phyloP scores from a whole-genome alignment of 1,140 invertebrate species.

The Calliopsis andreniformis region DNA sequence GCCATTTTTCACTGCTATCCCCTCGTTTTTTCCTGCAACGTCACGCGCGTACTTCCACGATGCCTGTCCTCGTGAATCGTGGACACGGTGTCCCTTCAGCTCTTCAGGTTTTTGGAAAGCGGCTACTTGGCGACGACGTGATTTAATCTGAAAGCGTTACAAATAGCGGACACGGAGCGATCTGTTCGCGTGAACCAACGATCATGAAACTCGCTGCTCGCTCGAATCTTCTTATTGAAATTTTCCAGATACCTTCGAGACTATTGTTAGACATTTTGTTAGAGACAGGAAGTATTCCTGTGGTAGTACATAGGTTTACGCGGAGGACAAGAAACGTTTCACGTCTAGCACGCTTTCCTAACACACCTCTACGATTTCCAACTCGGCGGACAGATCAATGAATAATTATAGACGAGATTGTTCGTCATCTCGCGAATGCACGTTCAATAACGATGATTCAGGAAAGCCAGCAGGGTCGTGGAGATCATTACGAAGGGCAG shows the following conservation, averaged over 20 bases:
- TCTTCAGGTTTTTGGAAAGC: constrained; percentile 12
- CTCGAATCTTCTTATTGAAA: constrained; percentile 8
- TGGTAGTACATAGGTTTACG: no score
- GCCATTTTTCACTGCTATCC: constrained; percentile 16
- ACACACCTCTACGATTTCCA: not conserved
- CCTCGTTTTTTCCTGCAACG: not conserved
- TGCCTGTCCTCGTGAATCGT: not conserved
- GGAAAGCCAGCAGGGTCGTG: constrained; percentile 77
- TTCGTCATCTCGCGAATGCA: constrained; percentile 12
- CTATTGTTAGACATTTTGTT: no score
- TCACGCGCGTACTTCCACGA: constrained; percentile 17
- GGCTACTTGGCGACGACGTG: not conserved
- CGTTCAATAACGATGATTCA: constrained; percentile 77
- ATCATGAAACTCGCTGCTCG: not conserved
- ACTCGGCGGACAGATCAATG: no score
- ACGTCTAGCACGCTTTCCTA: not conserved
- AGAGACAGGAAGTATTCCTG: no score
- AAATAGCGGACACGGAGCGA: not conserved
- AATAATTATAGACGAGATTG: constrained; percentile 9
- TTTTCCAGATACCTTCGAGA: no score
- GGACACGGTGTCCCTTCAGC: no score
- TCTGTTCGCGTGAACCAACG: not conserved
- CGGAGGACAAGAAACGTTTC: no score
- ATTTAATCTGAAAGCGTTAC: constrained; percentile 2
- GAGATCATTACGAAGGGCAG: constrained; percentile 80